Evolutionary conservation across 2,888 invertebrate genomes (phyloP).

Genomic region (Acleris holmiana): DNA sequence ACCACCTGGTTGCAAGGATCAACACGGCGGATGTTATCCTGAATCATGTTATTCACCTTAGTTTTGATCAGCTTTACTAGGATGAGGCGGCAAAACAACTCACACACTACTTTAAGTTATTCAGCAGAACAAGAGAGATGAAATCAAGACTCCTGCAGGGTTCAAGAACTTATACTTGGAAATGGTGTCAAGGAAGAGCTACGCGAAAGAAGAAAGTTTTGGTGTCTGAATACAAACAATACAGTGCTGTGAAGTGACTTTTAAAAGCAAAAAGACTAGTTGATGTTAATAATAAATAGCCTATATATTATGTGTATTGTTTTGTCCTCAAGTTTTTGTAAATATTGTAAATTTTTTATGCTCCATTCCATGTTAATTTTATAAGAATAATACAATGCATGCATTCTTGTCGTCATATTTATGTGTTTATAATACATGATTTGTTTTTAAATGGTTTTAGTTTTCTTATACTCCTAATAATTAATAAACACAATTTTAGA

Average conservation of each 20-base stretch:
- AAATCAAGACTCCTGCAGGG: conserved; percentile 36
- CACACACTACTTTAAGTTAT: conserved; percentile 54
- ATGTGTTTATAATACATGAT: conserved; percentile 36
- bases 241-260: conserved; percentile 45
- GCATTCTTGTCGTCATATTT: conserved; percentile 37
- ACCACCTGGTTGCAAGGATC: conserved; percentile 56
- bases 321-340: conserved; percentile 48
- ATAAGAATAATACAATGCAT: conserved; percentile 36
- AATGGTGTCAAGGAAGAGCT: conserved; percentile 41
- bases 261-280: conserved; percentile 47
- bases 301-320: conserved; percentile 44
- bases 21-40: conserved; percentile 54
- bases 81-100: conserved; percentile 61
- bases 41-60: conserved; percentile 61
- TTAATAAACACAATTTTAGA: no score
- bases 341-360: conserved; percentile 48
- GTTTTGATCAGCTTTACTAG: conserved; percentile 73
- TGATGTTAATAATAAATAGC: conserved; percentile 40
- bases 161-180: conserved; percentile 38
- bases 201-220: conserved; percentile 40
- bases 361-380: conserved; percentile 35
- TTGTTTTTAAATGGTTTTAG: conserved; percentile 12
- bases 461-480: conserved; percentile 2
- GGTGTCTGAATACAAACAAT: conserved; percentile 47
- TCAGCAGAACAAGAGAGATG: conserved; percentile 54